Base-by-base conservation (phyloP, 2,888 invertebrate species). In the Druceiella hillmani region DNA sequence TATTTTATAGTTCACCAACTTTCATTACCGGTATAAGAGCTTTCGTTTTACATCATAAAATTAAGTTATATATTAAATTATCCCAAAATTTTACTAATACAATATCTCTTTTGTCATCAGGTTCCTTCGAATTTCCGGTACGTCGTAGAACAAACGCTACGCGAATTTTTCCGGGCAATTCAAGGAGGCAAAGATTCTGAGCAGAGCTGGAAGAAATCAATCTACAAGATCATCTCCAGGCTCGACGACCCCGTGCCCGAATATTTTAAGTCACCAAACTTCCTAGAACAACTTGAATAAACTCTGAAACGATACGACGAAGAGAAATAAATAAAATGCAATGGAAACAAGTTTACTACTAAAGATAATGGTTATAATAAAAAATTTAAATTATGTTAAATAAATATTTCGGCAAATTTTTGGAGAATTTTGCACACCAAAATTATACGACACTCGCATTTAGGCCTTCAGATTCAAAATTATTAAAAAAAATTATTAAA, bases 141-240 rank as follows among this genome's bases (percentile, higher is more conserved):
- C 65, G 97, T 98, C 53, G 91, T 98, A 46, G 95, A 99, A 67
- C 91, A 94, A 68, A 98, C 99, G 42, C 77, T 99, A 49, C 82
- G 92, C 52, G 99, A 99, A 74, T 99, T 99, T 79, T 99, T 91
- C 86, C 91, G 93, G 70, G 92, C 99, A 53, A 90, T 99, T 61
- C 88, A 90, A 64, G 83, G 88, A 57, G 93, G 92, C 52, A 94
- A 97, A 69, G 99, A 99, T 74, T 78, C 84, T 43, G 99, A 99
- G 64, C 98, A 97, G 67, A 97, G 97, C 59, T 99, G 99, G 99
- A 99, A 99, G 78, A 99, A 99, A 71, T 88, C 95, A 58, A 99
- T 99, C 72, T 99, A 99, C 81, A 99, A 99, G 72, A 87, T 99
- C 59, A 99, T 99, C 70, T 95, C 97, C 57, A 85, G 98, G 64